Evolutionary conservation across 2,797 vertebrate species (phyloP).

Genomic region (Gallinago stenura): DNA sequence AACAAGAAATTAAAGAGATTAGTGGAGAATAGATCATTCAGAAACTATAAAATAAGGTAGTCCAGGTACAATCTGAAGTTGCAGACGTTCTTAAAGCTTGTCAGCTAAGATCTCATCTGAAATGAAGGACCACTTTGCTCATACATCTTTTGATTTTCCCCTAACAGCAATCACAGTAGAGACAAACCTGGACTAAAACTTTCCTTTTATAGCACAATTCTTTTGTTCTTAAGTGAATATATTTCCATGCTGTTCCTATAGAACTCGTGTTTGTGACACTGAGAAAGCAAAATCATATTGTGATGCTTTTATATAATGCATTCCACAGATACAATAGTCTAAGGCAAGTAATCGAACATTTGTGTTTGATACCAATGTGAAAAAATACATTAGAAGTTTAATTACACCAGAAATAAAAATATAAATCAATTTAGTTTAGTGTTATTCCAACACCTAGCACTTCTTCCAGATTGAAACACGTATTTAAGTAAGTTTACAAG

Average conservation of each 20-base stretch:
- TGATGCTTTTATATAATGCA: neutral
- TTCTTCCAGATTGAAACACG: neutral
- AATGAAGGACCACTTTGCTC: neutral
- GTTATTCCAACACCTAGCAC: neutral
- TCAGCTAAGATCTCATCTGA: neutral
- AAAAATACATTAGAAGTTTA: neutral
- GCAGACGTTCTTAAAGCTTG: neutral
- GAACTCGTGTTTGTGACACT: neutral
- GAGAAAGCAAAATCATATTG: neutral
- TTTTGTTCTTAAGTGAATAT: neutral
- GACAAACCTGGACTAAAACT: neutral
- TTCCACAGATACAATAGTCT: neutral
- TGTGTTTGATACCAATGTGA: neutral
- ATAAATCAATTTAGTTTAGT: neutral
- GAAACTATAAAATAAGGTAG: neutral
- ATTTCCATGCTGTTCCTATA: neutral
- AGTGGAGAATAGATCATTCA: neutral
- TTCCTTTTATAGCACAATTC: neutral
- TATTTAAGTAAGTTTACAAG: neutral
- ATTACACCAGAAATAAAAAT: neutral
- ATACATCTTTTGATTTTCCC: neutral
- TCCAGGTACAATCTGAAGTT: neutral
- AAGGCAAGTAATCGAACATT: neutral
- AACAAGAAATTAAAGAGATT: neutral
- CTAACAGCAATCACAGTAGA: neutral